A percentile compares a stretch with the other conserved stretches of the same genome.
Evolutionary conservation across 1,140 invertebrate genomes (phyloP).

Genomic region (Papilio polyxenes): DNA sequence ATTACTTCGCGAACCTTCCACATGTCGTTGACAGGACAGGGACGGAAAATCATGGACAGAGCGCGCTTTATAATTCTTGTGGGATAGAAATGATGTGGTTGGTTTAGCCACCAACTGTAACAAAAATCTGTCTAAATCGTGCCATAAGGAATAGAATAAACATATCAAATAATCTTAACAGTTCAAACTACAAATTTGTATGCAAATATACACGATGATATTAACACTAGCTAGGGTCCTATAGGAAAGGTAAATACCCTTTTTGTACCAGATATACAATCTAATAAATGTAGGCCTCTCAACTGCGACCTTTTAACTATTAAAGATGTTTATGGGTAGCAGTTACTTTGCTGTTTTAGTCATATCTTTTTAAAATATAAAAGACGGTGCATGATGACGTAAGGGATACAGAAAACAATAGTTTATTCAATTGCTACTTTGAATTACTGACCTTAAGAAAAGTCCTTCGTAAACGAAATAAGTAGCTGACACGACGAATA

Average conservation of each 20-base stretch:
- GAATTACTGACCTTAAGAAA: constrained; percentile 60
- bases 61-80: constrained; percentile 52
- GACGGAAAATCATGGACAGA: constrained; percentile 46
- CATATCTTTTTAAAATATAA: neutral
- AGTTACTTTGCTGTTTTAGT: too few relatives aligned
- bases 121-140: constrained; percentile 22
- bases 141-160: neutral
- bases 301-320: too few relatives aligned
- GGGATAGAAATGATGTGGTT: constrained; percentile 61
- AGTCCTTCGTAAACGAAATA: constrained; percentile 69
- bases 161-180: neutral
- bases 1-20: constrained; percentile 74
- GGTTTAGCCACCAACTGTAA: constrained; percentile 64
- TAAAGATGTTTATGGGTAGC: too few relatives aligned
- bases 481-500: constrained; percentile 61
- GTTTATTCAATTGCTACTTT: neutral
- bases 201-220: too few relatives aligned
- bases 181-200: neutral
- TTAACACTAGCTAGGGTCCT: neutral
- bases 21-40: constrained; percentile 49
- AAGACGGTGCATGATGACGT: neutral
- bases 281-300: too few relatives aligned
- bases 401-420: neutral
- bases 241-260: neutral
- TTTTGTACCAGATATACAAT: neutral